phyloP scores from a whole-genome alignment of 1,140 invertebrate genomes.

The Probaryconus sp. region DNA sequence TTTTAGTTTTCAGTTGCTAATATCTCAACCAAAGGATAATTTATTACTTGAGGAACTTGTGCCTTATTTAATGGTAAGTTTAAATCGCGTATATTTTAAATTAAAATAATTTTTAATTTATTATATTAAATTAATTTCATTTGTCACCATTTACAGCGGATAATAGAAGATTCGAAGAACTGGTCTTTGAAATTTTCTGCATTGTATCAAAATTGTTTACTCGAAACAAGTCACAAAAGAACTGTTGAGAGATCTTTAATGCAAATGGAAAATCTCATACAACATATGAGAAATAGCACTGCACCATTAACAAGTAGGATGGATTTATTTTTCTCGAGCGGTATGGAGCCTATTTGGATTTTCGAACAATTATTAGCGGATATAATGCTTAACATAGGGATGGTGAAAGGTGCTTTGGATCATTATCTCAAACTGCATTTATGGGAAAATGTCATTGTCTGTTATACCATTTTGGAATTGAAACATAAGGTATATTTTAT shows the following conservation, averaged over 20 bases:
- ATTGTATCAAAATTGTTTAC: slow-evolving; percentile 84
- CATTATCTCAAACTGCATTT: slow-evolving; percentile 87
- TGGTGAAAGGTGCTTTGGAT: slow-evolving; percentile 91
- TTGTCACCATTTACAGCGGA: slow-evolving; percentile 58
- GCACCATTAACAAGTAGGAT: slow-evolving; percentile 77
- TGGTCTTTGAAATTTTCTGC: slow-evolving; percentile 85
- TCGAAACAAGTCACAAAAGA: slow-evolving; percentile 87
- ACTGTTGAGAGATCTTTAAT: slow-evolving; percentile 91
- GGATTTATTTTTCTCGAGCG: slow-evolving; percentile 81
- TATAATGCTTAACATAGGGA: slow-evolving; percentile 87
- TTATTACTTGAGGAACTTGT: slow-evolving; percentile 87
- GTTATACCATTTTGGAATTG: slow-evolving; percentile 90
- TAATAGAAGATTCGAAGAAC: slow-evolving; percentile 78
- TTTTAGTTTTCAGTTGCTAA: slow-evolving; percentile 81
- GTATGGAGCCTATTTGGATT: slow-evolving; percentile 85
- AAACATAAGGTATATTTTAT: slow-evolving; percentile 91
- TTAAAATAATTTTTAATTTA: slow-evolving; percentile 5
- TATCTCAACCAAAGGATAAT: slow-evolving; percentile 87
- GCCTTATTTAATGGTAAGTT: slow-evolving; percentile 85
- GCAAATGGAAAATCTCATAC: slow-evolving; percentile 90
- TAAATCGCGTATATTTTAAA: background rate
- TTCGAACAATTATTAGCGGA: slow-evolving; percentile 88
- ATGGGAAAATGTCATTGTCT: slow-evolving; percentile 96
- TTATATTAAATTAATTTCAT: slow-evolving; percentile 30
- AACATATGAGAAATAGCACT: slow-evolving; percentile 76